A percentile compares a stretch with the other conserved stretches of the same genome.
Evolutionary conservation across 2,113 vertebrate genomes (phyloP).

Genomic region (Corapipo altera): DNA sequence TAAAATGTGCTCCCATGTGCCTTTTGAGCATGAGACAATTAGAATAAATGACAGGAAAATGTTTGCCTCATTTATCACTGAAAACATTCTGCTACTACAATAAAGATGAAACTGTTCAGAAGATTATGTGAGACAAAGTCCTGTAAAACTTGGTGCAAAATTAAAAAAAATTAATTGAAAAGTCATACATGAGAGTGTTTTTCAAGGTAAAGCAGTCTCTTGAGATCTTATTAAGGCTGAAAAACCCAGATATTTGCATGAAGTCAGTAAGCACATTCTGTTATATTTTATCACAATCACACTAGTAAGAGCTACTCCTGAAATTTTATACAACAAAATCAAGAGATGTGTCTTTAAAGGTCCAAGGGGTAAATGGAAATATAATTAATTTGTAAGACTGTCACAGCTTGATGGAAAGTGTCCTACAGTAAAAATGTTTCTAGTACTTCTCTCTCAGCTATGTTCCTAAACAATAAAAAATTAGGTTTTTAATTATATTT

Average conservation of each 20-base stretch:
- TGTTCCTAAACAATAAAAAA: neutral
- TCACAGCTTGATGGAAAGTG: neutral
- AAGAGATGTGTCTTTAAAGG: neutral
- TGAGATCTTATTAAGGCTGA: slow-evolving; percentile 27
- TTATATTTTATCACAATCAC: neutral
- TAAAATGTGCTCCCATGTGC: neutral
- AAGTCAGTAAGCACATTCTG: neutral
- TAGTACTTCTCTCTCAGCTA: neutral
- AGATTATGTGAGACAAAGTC: neutral
- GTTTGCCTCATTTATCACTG: slow-evolving; percentile 1
- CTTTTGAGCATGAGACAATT: slow-evolving; percentile 41
- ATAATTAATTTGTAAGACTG: neutral
- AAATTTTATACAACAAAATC: neutral
- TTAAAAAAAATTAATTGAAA: neutral
- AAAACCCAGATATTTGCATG: neutral
- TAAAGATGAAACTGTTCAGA: slow-evolving; percentile 2
- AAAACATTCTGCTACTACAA: neutral
- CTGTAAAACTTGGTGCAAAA: neutral
- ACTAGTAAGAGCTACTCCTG: neutral
- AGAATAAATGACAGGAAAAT: slow-evolving; percentile 36
- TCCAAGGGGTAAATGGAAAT: neutral
- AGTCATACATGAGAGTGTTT: neutral
- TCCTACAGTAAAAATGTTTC: neutral
- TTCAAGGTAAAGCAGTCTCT: neutral
- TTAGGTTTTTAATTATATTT: neutral